Evolutionary conservation across 1,140 invertebrate genomes (phyloP), one percentile per base, ranked within the genome.

Genomic region (Popillia japonica): DNA sequence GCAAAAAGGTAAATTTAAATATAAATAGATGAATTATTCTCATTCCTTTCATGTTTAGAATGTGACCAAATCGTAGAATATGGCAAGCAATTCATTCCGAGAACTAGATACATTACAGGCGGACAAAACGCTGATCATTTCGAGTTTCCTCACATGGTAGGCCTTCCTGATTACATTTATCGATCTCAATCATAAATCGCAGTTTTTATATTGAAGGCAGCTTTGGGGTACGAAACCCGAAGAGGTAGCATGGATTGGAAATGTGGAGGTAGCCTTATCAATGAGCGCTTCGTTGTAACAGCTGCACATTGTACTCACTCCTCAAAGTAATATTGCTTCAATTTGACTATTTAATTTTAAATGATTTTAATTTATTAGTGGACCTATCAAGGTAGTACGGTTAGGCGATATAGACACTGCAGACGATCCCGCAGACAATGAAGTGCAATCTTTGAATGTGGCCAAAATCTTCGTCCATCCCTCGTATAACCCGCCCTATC

Each of bases 401-500:
- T 75, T 75, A 75, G 74, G 74, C 8, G 41, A 75, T 75, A 41
- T 75, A 14, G 20, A 75, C 20, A 40, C 34, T 6, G 41, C 0
- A 17, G 20, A 20, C 42, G 22, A 42, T 23, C 6, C 34, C 7
- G 6, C 4, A 6, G 44, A 75, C 41, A 23, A 9, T 22, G 44
- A 55, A 11, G 7, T 20, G 7, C 77, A 82, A 75, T 78, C 83
- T 72, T 79, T 82, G 23, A 23, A 72, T 6, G 77, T 87, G 0
- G 75, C 20, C 14, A 81, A 84, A 7, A 82, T 80, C 41, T 84
- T 87, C 55, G 79, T 76, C 6, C 84, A 87, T 81, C 87, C 88
- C 0, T 77, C 86, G n/a, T 90, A 89, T 79, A 79, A 83, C n/a
- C 61, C 81, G 23, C 85, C 87, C 1, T 78, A 81, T 0, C 83